phyloP scores from a whole-genome alignment of 2,113 vertebrate genomes.

The Felis catus region DNA sequence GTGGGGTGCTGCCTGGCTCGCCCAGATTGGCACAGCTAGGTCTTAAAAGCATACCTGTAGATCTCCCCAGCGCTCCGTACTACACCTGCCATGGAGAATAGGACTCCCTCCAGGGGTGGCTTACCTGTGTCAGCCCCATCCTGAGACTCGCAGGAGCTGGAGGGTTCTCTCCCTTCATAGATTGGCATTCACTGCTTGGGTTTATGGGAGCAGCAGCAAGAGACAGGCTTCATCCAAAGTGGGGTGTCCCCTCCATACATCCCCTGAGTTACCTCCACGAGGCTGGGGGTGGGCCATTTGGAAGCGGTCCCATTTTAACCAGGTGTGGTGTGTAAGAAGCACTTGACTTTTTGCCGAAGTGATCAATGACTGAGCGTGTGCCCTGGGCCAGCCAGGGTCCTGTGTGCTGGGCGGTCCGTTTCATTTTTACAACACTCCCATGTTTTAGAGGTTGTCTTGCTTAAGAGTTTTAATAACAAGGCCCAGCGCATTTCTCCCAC shows the following conservation, averaged over 20 bases:
- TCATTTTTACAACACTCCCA: background rate
- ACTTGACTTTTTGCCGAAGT: background rate
- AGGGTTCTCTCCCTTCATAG: background rate
- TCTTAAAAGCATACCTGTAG: rapidly evolving
- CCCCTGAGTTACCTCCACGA: background rate
- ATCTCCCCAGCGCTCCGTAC: rapidly evolving
- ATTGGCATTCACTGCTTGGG: background rate
- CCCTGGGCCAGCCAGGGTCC: too few species aligned
- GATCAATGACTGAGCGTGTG: background rate
- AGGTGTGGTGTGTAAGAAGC: background rate
- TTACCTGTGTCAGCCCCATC: background rate
- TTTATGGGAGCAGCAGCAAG: background rate
- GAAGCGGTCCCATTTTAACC: background rate
- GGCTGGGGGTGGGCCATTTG: background rate
- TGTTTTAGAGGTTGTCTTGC: background rate
- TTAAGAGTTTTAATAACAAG: background rate
- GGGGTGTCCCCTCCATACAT: too few species aligned
- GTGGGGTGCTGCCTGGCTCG: background rate
- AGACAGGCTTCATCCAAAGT: background rate
- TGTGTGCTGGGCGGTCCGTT: background rate
- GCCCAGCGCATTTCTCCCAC: background rate
- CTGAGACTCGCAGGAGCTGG: background rate
- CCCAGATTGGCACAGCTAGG: background rate
- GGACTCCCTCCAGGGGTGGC: background rate
- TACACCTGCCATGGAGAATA: rapidly evolving